Conservation (phyloP, 2,113 vertebrate genomes). For the Nyctereutes procyonoides region DNA sequence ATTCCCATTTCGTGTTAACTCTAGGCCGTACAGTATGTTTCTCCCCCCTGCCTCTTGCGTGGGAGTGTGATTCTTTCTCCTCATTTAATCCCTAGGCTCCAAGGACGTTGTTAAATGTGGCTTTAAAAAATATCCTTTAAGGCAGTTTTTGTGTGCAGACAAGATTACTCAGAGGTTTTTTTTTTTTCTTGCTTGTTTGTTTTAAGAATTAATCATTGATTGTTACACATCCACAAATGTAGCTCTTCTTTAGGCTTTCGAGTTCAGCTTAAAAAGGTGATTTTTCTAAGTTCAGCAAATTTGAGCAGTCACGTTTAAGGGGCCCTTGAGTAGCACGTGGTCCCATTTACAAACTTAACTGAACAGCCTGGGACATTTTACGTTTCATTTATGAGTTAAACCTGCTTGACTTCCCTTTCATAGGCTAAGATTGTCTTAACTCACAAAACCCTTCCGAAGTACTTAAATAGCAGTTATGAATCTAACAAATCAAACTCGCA, state of each 20-base stretch:
- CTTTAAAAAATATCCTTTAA: constrained; percentile 40
- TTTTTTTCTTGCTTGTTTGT: not conserved
- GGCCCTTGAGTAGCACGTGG: not conserved
- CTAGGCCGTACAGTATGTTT: not conserved
- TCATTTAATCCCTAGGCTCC: not conserved
- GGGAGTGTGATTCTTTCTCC: not conserved
- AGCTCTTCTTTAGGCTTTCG: constrained; percentile 15
- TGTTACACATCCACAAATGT: not conserved
- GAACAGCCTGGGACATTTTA: not conserved
- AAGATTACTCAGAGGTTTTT: not conserved
- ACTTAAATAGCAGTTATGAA: constrained; percentile 32
- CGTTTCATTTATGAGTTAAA: constrained; percentile 62
- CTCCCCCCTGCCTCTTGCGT: not conserved
- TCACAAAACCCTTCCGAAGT: constrained; percentile 31
- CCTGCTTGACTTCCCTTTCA: constrained; percentile 42
- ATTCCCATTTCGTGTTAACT: not conserved
- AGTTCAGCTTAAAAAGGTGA: constrained; percentile 43
- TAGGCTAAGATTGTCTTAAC: constrained; percentile 30
- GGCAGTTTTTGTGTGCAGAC: constrained; percentile 48
- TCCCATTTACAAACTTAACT: not conserved
- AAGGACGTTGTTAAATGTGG: not conserved
- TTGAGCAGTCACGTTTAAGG: constrained; percentile 28
- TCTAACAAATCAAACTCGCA: constrained; percentile 37
- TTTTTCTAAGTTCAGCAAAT: constrained; percentile 31
- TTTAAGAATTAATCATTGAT: constrained; percentile 42